Conservation (phyloP, 92 coral and sea anemone genomes). For the Ricordea florida region DNA sequence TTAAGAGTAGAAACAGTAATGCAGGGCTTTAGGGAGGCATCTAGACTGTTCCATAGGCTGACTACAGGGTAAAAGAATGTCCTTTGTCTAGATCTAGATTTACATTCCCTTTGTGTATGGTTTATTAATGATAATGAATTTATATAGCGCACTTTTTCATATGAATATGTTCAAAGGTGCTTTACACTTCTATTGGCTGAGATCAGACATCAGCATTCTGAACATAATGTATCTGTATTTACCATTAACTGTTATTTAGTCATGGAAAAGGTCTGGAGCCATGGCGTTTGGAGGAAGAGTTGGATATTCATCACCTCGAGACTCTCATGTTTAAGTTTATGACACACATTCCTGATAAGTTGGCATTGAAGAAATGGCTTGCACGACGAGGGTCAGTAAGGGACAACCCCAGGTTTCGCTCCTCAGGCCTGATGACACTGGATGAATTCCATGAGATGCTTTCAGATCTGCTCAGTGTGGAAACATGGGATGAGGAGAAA, state of each 20-base stretch:
- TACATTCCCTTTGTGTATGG: background rate
- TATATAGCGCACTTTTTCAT: background rate
- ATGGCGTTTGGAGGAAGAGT: constrained; percentile 82
- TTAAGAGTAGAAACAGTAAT: no score
- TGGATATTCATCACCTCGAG: constrained; percentile 79
- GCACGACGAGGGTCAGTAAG: constrained; percentile 64
- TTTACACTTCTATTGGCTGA: no score
- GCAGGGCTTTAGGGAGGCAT: no score
- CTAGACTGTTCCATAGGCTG: no score
- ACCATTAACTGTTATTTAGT: constrained; percentile 12
- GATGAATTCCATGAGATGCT: constrained; percentile 81
- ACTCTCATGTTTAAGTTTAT: constrained; percentile 86
- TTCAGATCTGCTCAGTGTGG: constrained; percentile 71
- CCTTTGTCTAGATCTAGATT: background rate
- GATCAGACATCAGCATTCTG: no score
- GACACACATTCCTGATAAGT: constrained; percentile 71
- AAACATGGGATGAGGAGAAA: constrained; percentile 70
- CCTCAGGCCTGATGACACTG: constrained; percentile 83
- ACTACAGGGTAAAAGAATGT: no score
- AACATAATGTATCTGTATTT: no score
- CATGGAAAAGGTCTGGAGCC: constrained; percentile 77
- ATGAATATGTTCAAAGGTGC: no score
- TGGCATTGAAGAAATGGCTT: constrained; percentile 75
- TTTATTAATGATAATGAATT: background rate
- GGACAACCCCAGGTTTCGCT: constrained; percentile 27